Evolutionary conservation across 2,888 invertebrate genomes (phyloP), one percentile per base, ranked within the genome.

Genomic region (Frankliniella fusca): DNA sequence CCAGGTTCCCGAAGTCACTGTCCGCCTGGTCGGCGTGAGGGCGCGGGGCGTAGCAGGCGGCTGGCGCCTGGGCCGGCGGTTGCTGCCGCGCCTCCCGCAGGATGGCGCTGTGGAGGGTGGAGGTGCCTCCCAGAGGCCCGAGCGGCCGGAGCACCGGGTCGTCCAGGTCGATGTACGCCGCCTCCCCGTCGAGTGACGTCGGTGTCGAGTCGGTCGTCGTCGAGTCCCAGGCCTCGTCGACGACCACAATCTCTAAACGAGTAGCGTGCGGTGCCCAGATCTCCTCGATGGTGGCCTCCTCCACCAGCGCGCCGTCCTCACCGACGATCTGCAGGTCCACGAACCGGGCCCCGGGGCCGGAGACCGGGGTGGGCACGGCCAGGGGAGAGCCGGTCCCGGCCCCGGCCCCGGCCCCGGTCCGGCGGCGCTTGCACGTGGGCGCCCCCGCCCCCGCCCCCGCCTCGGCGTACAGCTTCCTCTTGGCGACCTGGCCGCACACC

Each of bases 1-100:
- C 85, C 15, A 86, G 81, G 83, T 84, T 85, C 38, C 83, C 83
- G 65, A 76, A 76, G 70, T 76, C 70, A 12, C 70, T 76, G 70
- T 76, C 70, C 9, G 23, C 9, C 9, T n/a, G 23, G 70, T 76
- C 70, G 27, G 54, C 18, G 18, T 54, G 54, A 11, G 70, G 70
- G 61, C 61, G 15, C 61, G 18, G 61, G 61, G 61, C 61, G 61
- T n/a, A 7, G 61, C 61, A 1, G 61, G 61, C 0, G 61, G 20
- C 61, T 38, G 38, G 15, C 61, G 7, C 61, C 61, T 11, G 61
- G 61, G 61, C 15, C 70, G 12, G 70, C 70, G 23, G 11, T 27
- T 76, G 70, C 70, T 76, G 70, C 70, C 27, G 70, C 11, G 70
- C 70, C 70, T 76, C 70, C 27, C 70, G 2, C 23, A 76, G 70